Evolutionary conservation across 2,888 invertebrate genomes (phyloP), one percentile per base, ranked within the genome.

Genomic region (Parnassius smintheus): DNA sequence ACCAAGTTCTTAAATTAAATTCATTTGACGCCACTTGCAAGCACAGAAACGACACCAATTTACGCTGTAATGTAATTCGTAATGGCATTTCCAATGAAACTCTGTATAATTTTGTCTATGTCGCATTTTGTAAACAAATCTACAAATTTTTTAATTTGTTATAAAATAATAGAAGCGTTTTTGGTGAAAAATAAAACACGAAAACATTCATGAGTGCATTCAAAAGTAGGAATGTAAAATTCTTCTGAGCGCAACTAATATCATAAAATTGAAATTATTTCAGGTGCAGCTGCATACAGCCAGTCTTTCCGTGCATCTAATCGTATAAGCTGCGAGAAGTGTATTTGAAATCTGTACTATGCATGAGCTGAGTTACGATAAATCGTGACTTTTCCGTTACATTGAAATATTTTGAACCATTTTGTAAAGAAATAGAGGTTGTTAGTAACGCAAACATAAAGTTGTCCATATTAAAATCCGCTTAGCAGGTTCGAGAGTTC

Each of bases 401-500:
- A n/a, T 12, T 22, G 22, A 10, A 22, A 2, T 8, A 60, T 41
- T n/a, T 42, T 60, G 48, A 60, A 54, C 49, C n/a, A 22, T 59
- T 1, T 0, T 0, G 0, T 2, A 11, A 9, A 1, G 9, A 9
- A 0, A 55, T 41, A 60, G 25, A 18, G 53, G 2, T 10, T 13
- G 42, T 7, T 35, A 2, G 1, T 9, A 13, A 10, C 10, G 61
- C 41, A 11, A 1, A 35, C 44, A 13, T 56, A 72, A 62, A 42
- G 59, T 75, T 70, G 78, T 64, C 58, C 66, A 66, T 66, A 74
- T 76, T 81, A 77, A 83, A 86, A 86, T 85, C 85, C 84, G 82
- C 82, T 86, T 83, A 84, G 78, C 72, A 78, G 76, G 75, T 78
- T 77, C 77, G 79, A 83, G 77, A 76, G 80, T 85, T 86, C 80